Evolutionary conservation across 2,797 vertebrate species (phyloP).

Genomic region (Thaleichthys pacificus): DNA sequence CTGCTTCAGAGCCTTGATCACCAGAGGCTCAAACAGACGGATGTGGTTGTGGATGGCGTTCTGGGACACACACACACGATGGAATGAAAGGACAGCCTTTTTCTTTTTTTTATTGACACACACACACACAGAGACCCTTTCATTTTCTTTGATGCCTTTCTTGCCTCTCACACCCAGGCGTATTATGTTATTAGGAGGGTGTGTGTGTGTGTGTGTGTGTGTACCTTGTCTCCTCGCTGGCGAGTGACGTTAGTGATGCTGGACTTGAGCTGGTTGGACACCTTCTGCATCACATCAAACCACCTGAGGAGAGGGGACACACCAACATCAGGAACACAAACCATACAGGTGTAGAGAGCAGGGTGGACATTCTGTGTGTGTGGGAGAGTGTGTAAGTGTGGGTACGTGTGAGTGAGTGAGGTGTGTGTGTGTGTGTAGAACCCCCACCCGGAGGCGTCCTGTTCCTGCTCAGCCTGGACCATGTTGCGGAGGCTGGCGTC

Average conservation of each 20-base stretch:
- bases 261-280: constrained; percentile 88
- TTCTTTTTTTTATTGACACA: not conserved
- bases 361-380: not conserved
- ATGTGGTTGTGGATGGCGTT: constrained; percentile 97
- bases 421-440: not conserved
- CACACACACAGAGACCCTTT: not conserved
- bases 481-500: constrained; percentile 96
- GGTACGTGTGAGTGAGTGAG: not conserved
- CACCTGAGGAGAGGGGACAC: constrained; percentile 72
- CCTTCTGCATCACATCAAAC: constrained; percentile 98
- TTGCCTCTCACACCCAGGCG: not conserved
- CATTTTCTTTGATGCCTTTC: not conserved
- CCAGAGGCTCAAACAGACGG: constrained; percentile 94
- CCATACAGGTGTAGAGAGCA: not conserved
- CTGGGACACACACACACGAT: constrained; percentile 60
- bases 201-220: not conserved
- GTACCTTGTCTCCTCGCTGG: constrained; percentile 93
- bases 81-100: no score
- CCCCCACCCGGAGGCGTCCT: constrained; percentile 88
- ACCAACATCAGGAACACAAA: not conserved
- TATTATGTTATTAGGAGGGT: not conserved
- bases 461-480: constrained; percentile 94
- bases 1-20: constrained; percentile 98
- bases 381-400: not conserved
- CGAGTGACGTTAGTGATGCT: constrained; percentile 87